These are phyloP conservation scores for Mimumesa dahlbomi DNA, from an alignment of 2,888 invertebrate species.

Conservation along the genomic window DNA sequence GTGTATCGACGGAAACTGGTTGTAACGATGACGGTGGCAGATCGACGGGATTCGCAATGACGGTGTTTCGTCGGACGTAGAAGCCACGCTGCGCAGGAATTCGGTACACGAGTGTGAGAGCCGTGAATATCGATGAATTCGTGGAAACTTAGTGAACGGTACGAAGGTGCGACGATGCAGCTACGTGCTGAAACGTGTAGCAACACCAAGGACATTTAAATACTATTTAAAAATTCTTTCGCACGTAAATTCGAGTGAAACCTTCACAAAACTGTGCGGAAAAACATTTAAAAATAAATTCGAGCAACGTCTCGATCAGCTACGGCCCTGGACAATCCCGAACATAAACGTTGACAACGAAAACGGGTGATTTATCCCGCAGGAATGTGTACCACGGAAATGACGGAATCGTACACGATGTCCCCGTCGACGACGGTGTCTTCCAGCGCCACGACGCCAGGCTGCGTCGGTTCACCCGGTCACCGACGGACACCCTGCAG, in stretches of 20 bases:
- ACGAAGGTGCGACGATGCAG: constrained; percentile 1
- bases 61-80: background rate
- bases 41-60: constrained; percentile 25
- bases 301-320: too few species aligned
- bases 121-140: constrained; percentile 8
- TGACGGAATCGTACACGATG: constrained; percentile 78
- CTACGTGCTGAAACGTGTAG: background rate
- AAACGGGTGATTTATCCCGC: too few species aligned
- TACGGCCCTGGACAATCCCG: too few species aligned
- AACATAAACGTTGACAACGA: too few species aligned
- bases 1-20: constrained; percentile 21
- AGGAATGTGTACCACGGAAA: constrained; percentile 78
- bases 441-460: constrained; percentile 72
- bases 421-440: constrained; percentile 76
- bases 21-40: constrained; percentile 25
- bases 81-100: background rate
- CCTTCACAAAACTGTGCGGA: too few species aligned
- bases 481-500: constrained; percentile 80
- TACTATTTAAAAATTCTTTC: too few species aligned
- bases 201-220: background rate
- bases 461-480: constrained; percentile 78
- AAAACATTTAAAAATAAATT: too few species aligned
- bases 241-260: too few species aligned
- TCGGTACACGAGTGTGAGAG: background rate
- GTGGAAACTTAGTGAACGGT: constrained; percentile 3